phyloP scores from a whole-genome alignment of 2,113 vertebrate species.

The Taurulus bubalis region DNA sequence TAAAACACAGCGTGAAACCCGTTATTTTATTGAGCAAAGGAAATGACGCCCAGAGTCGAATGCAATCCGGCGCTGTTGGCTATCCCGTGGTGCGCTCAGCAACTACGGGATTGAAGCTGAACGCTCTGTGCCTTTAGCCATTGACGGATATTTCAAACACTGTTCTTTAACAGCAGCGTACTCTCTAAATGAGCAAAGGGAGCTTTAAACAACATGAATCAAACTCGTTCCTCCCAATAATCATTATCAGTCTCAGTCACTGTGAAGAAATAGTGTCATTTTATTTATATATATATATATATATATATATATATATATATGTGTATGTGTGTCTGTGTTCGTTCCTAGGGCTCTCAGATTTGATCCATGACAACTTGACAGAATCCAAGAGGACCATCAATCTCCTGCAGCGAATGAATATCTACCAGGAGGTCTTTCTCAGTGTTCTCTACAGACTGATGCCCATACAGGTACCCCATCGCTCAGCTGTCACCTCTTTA shows the following conservation, averaged over 20 bases:
- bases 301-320: conserved; percentile 35
- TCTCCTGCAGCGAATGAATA: conserved; percentile 97
- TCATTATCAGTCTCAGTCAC: conserved; percentile 11
- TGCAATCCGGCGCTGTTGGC: too few species aligned
- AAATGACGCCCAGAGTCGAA: conserved; percentile 11
- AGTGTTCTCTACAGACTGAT: conserved; percentile 91
- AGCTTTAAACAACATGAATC: conserved; percentile 19
- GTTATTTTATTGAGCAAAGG: not conserved
- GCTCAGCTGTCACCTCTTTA: conserved; percentile 22
- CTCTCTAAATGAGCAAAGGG: conserved; percentile 22
- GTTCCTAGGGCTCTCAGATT: conserved; percentile 88
- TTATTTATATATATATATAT: conserved; percentile 42
- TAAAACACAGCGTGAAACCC: not conserved
- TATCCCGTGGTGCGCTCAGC: not conserved
- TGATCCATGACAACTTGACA: conserved; percentile 97
- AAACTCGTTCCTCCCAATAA: not conserved
- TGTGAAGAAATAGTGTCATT: conserved; percentile 30
- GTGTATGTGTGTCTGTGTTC: conserved; percentile 27
- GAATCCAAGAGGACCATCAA: conserved; percentile 98
- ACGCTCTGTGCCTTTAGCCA: not conserved
- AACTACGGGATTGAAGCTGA: conserved; percentile 22
- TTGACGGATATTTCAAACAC: conserved; percentile 18
- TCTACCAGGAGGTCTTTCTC: conserved; percentile 98
- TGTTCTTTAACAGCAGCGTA: conserved; percentile 7
- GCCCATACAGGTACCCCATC: conserved; percentile 89